Evolutionary conservation across 92 coral and sea anemone species (phyloP).

Genomic region (Porites lobata): DNA sequence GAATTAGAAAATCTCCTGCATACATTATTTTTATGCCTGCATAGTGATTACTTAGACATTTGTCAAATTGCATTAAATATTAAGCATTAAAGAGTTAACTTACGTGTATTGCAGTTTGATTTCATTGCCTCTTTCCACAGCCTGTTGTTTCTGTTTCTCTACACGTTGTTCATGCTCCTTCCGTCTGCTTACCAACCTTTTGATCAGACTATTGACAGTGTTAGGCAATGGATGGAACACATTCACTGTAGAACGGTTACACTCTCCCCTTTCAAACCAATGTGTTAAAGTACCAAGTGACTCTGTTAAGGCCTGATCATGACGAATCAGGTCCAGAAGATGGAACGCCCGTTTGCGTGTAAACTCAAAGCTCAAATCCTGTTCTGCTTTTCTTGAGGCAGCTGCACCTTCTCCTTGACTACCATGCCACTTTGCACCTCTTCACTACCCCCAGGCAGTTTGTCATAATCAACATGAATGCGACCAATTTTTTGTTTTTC

Average conservation of each 20-base stretch:
- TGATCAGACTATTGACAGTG: slow-evolving; percentile 75
- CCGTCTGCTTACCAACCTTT: slow-evolving; percentile 75
- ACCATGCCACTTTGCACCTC: slow-evolving; percentile 47
- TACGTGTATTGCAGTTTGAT: slow-evolving; percentile 84
- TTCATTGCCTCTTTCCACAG: slow-evolving; percentile 63
- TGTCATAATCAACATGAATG: slow-evolving; percentile 75
- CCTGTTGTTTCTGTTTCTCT: slow-evolving; percentile 75
- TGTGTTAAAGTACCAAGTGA: slow-evolving; percentile 66
- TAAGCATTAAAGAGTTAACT: slow-evolving; percentile 6
- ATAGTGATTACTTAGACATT: too few relatives aligned
- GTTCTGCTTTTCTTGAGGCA: slow-evolving; percentile 24
- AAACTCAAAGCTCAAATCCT: neutral
- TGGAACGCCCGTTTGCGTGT: slow-evolving; percentile 15
- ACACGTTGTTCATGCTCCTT: slow-evolving; percentile 87
- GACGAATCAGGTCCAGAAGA: slow-evolving; percentile 75
- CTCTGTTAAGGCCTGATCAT: slow-evolving; percentile 49
- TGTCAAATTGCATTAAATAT: too few relatives aligned
- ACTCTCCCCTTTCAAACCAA: slow-evolving; percentile 90
- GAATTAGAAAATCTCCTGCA: too few relatives aligned
- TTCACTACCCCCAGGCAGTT: slow-evolving; percentile 57
- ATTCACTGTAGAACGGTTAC: slow-evolving; percentile 72
- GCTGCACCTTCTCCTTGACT: slow-evolving; percentile 61
- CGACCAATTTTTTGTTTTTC: slow-evolving; percentile 64
- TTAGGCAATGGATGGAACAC: slow-evolving; percentile 79
- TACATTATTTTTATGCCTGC: too few relatives aligned